Evolutionary conservation across 2,797 vertebrate genomes (phyloP).

Genomic region (Galagoides demidoff): DNA sequence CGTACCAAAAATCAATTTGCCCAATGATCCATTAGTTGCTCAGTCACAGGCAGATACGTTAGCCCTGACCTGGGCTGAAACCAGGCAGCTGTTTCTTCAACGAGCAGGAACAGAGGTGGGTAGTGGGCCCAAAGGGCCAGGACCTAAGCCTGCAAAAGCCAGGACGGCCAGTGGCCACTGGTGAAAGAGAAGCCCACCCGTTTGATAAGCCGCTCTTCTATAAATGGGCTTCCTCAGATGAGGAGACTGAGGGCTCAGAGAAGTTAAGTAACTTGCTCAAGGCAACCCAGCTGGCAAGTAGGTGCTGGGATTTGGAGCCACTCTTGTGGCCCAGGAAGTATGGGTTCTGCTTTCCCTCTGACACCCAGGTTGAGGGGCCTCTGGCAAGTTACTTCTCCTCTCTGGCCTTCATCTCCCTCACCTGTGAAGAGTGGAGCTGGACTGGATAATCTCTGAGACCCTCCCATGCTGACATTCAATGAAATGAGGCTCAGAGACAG

Average conservation of each 20-base stretch:
- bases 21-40: not conserved
- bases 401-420: not conserved
- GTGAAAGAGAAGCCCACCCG: not conserved
- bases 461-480: not conserved
- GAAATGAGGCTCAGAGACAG: not conserved
- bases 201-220: not conserved
- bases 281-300: not conserved
- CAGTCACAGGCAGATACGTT: not conserved
- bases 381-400: not conserved
- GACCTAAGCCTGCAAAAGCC: rapidly evolving
- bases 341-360: no score
- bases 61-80: not conserved
- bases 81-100: not conserved
- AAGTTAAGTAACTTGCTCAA: no score
- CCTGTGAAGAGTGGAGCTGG: not conserved
- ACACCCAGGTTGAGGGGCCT: rapidly evolving
- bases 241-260: not conserved
- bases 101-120: not conserved
- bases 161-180: rapidly evolving
- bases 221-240: not conserved
- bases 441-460: not conserved
- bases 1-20: slow-evolving; percentile 33
- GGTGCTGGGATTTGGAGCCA: not conserved
- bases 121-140: rapidly evolving
- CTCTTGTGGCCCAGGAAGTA: not conserved